Evolutionary conservation across 92 coral and sea anemone species (phyloP), one percentile per base, ranked within the genome.

Genomic region (Epizoanthus fatuus): DNA sequence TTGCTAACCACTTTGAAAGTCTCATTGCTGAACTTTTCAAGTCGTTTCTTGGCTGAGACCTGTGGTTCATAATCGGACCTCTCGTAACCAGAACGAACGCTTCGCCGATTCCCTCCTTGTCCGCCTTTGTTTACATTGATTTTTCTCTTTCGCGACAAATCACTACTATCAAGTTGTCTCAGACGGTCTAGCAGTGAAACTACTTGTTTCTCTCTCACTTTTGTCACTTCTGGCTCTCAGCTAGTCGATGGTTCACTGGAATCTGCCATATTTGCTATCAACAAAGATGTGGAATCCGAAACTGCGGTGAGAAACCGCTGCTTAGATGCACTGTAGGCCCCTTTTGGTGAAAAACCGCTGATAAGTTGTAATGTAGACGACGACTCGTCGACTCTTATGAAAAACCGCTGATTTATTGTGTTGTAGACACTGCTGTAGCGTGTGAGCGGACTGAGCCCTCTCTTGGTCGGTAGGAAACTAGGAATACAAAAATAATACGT

Each of bases 41-140:
- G 70, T 73, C 88, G 81, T 73, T 84, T 75, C 66, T 74, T 54
- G 79, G 88, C 68, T 84, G 82, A 72, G 69, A 84, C 88, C 81
- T 11, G 84, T 3, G 89, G 84, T 74, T 62, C 83, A 62, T 84
- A 84, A 69, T 84, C 63, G 54, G 72, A 71, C 81, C 63, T 29
- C 35, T 29, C 35, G 35, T 29, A 0, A 0, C 35, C 74, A 72
- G 32, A 73, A 57, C 73, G 40, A 85, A 78, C 84, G 47, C 56
- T 47, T 55, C 83, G 73, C 57, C 83, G 74, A 76, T 85, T 63
- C 75, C 81, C 81, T 62, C 88, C n/a, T n/a, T n/a, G 45, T 67
- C 75, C 60, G 79, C 81, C 81, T 66, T 62, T 74, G 88, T 84
- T 84, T 38, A 59, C 72, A 60, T 55, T 74, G 87, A 83, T 69